Evolutionary conservation across 1,140 invertebrate species (phyloP).

Genomic region (Brachionus angularis): DNA sequence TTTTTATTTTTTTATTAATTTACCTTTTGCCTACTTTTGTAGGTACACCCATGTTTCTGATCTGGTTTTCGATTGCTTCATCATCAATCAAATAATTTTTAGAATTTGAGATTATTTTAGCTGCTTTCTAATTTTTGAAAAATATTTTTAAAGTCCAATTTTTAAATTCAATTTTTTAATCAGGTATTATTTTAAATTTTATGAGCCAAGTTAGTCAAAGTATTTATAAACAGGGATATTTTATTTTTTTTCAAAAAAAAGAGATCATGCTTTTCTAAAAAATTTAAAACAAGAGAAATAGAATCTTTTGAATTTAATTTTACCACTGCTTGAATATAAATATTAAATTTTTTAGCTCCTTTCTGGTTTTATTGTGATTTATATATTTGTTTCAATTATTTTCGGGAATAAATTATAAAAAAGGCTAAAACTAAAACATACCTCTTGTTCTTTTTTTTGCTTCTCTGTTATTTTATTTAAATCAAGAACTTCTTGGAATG

Average conservation of each 20-base stretch:
- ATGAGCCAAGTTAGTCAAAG: not conserved
- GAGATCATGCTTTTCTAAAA: not conserved
- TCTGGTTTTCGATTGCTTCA: conserved; percentile 51
- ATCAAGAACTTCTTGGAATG: conserved; percentile 48
- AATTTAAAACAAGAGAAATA: not conserved
- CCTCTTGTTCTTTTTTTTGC: conserved; percentile 25
- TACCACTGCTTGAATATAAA: conserved; percentile 34
- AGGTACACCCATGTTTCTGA: conserved; percentile 50
- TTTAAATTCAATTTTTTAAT: not conserved
- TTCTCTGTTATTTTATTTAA: conserved; percentile 46
- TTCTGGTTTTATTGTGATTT: not conserved
- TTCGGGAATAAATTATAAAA: conserved; percentile 4
- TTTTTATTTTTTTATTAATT: not conserved
- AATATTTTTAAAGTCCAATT: not conserved
- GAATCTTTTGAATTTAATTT: not conserved
- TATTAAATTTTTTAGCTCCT: conserved; percentile 12
- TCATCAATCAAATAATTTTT: conserved; percentile 50
- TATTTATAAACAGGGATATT: not conserved
- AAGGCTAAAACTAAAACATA: not conserved
- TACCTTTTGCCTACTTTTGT: conserved; percentile 55
- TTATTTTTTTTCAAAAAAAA: not conserved
- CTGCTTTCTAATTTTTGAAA: not conserved
- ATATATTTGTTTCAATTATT: conserved; percentile 44
- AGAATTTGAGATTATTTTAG: conserved; percentile 1
- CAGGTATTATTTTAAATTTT: not conserved